phyloP scores from a whole-genome alignment of 2,888 invertebrate genomes.

The Bruchidius siliquastri region DNA sequence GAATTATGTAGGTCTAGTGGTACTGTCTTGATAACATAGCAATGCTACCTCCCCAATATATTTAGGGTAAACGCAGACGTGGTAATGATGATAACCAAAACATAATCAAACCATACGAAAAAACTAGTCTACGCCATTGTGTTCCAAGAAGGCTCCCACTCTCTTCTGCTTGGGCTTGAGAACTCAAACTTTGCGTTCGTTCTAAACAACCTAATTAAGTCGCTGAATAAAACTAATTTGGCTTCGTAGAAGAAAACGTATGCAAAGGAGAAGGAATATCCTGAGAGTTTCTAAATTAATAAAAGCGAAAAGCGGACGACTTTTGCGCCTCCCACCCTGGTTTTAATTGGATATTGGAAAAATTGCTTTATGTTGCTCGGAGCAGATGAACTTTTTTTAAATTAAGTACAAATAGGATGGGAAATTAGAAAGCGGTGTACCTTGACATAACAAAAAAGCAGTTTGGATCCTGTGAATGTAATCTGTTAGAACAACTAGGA shows the following conservation, averaged over 20 bases:
- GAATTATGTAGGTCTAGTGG: no score
- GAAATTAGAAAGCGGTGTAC: not conserved
- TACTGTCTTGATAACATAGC: no score
- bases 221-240: conserved; percentile 20
- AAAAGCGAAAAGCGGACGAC: conserved; percentile 5
- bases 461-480: not conserved
- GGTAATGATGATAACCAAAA: no score
- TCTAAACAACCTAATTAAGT: conserved; percentile 24
- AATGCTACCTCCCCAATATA: no score
- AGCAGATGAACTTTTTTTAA: not conserved
- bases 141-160: not conserved
- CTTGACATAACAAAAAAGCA: not conserved
- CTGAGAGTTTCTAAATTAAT: conserved; percentile 16
- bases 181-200: conserved; percentile 19
- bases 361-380: not conserved
- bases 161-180: conserved; percentile 12
- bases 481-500: not conserved
- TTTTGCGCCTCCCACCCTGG: not conserved
- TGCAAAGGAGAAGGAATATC: conserved; percentile 12
- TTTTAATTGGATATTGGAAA: not conserved
- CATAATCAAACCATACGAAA: no score
- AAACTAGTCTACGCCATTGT: not conserved
- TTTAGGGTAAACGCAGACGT: no score
- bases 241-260: conserved; percentile 17
- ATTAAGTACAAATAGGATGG: not conserved